Evolutionary conservation across 2,113 vertebrate genomes (phyloP), one percentile per base, ranked within the genome.

Genomic region (Trogon surrucura): DNA sequence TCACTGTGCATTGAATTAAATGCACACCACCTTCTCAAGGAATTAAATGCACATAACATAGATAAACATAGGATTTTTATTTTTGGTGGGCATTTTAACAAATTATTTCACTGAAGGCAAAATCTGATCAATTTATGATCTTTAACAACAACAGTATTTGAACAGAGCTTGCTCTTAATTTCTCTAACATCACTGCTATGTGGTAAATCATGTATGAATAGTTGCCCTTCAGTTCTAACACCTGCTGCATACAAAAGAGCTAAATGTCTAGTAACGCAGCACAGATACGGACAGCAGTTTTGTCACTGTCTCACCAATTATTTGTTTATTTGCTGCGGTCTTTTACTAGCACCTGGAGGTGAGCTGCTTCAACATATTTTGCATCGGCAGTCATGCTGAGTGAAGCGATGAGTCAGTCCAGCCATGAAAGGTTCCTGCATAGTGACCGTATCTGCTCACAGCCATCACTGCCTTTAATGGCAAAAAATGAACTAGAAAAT

Each of bases 401-500:
- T 34, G 57, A 85, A 77, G 38, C 0, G 0, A 62, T 83, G 82
- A 78, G 32, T 88, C 75, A 82, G 64, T 34, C 26, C 80, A 86
- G 30, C n/a, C 51, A 51, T 89, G 60, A 85, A 73, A 84, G n/a
- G 60, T 41, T 95, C 93, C 91, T 62, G 66, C 62, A 22, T 44
- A 56, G 85, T 90, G 45, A 74, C 72, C 38, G 22, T 71, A 58
- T 62, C 82, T 87, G 58, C 78, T 94, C 71, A 81, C 83, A 88
- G 60, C 71, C 72, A 71, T 41, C 53, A n/a, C 60, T 1, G 1
- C 44, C 8, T 1, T 50, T 82, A 34, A 44, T 22, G 50, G 65
- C 73, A 94, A 86, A 84, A 95, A 88, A 91, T 17, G 48, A 91
- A n/a, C 30, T 60, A 73, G 62, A 61, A 72, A 88, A 85, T 6